Percentiles rank a stretch among this genome's conserved stretches.
These are phyloP conservation scores for Labeo calbasu DNA, from an alignment of 2,797 vertebrate species.

Conservation along the genomic window DNA sequence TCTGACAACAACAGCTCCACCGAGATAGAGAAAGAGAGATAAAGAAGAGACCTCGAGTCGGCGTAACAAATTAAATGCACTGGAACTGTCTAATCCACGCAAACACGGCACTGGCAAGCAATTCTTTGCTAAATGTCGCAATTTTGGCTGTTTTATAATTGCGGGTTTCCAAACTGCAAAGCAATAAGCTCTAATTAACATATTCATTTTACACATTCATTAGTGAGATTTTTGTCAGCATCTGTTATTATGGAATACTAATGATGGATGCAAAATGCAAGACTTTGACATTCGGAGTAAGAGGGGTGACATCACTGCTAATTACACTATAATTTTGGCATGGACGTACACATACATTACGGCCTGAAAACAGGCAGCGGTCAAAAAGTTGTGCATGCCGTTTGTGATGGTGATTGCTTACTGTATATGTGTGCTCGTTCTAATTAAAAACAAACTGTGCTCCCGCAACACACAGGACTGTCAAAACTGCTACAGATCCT, in stretches of 20 bases:
- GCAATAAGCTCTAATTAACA: constrained; percentile 76
- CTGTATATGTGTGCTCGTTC: neutral
- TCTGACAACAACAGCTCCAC: constrained; percentile 49
- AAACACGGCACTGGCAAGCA: constrained; percentile 25
- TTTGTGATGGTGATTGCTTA: neutral
- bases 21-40: constrained; percentile 20
- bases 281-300: constrained; percentile 26
- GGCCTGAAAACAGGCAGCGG: constrained; percentile 3
- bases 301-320: constrained; percentile 24
- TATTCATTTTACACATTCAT: constrained; percentile 72
- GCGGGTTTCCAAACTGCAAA: constrained; percentile 62
- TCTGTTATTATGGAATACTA: constrained; percentile 45
- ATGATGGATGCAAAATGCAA: constrained; percentile 37
- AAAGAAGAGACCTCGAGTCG: neutral
- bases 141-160: constrained; percentile 71
- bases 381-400: neutral
- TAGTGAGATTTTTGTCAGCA: constrained; percentile 58
- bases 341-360: neutral
- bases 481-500: constrained; percentile 1
- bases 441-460: constrained; percentile 22
- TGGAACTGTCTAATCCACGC: constrained; percentile 15
- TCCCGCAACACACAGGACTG: neutral
- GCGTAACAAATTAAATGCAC: constrained; percentile 50
- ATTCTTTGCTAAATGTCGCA: constrained; percentile 66
- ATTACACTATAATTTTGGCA: constrained; percentile 7